A percentile compares a stretch with the other conserved stretches of the same genome.
These are phyloP conservation scores for Micromys minutus DNA, from an alignment of 2,113 vertebrate species.

Conservation along the genomic window DNA sequence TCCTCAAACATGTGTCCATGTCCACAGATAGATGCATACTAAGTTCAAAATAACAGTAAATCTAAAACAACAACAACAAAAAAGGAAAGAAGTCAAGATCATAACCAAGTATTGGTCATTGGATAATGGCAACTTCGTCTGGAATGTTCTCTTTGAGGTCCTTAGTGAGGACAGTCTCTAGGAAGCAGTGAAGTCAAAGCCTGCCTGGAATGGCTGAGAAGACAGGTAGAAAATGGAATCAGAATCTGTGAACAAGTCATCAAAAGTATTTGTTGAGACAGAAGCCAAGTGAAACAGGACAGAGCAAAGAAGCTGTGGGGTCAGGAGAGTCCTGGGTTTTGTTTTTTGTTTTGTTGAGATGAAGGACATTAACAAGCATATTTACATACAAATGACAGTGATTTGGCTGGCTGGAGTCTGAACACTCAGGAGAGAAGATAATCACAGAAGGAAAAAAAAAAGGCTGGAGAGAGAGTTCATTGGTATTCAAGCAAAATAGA, in stretches of 20 bases:
- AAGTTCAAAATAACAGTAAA: not conserved
- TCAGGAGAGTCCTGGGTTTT: not conserved
- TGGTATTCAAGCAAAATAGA: constrained; percentile 6
- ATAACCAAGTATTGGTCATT: constrained; percentile 25
- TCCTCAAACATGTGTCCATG: not conserved
- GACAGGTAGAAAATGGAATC: constrained; percentile 3
- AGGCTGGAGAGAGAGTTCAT: not conserved
- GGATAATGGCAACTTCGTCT: constrained; percentile 27
- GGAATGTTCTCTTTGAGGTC: not conserved
- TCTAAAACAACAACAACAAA: too few relatives aligned
- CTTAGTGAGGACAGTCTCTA: not conserved
- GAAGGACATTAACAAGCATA: not conserved
- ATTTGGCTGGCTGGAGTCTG: constrained; percentile 21
- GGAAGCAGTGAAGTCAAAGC: constrained; percentile 25
- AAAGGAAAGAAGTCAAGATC: not conserved
- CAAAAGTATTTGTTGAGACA: not conserved
- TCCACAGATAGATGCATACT: not conserved
- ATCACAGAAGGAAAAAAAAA: constrained; percentile 43
- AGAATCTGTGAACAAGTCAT: constrained; percentile 3
- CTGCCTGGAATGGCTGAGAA: not conserved
- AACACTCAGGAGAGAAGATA: constrained; percentile 19
- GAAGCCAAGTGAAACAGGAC: not conserved
- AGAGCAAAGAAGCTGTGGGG: not conserved
- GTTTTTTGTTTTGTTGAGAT: not conserved
- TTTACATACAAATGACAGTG: constrained; percentile 27